phyloP scores from a whole-genome alignment of 2,888 invertebrate species.

The Drosophila nr. fundita region DNA sequence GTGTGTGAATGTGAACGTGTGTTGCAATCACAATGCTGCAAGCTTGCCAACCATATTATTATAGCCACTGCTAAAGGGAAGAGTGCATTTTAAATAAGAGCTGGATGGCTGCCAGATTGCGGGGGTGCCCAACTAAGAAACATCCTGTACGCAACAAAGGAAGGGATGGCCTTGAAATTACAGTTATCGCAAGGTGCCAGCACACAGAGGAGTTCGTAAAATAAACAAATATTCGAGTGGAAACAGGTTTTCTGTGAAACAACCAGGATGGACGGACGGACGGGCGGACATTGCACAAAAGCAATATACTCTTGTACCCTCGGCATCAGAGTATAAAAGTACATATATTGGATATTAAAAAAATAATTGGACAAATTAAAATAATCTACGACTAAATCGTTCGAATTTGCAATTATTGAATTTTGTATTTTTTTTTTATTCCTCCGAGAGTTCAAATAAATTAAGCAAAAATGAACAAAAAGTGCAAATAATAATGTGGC shows the following conservation, averaged over 20 bases:
- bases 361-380: neutral
- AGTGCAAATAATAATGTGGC: slow-evolving; percentile 9
- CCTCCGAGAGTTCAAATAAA: neutral
- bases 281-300: neutral
- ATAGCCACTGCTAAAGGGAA: neutral
- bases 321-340: neutral
- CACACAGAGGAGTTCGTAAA: neutral
- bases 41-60: neutral
- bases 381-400: neutral
- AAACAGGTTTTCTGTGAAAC: neutral
- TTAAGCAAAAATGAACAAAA: neutral
- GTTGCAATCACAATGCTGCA: neutral
- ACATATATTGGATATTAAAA: neutral
- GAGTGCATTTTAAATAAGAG: neutral
- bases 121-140: neutral
- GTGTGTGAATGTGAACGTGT: neutral
- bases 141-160: neutral
- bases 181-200: neutral
- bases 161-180: neutral
- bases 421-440: neutral
- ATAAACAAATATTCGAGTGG: neutral
- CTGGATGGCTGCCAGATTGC: neutral
- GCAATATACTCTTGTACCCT: neutral
- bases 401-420: neutral
- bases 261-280: neutral